These are phyloP conservation scores for Ibidorhyncha struthersii DNA, from an alignment of 2,113 vertebrate species.

Conservation along the genomic window DNA sequence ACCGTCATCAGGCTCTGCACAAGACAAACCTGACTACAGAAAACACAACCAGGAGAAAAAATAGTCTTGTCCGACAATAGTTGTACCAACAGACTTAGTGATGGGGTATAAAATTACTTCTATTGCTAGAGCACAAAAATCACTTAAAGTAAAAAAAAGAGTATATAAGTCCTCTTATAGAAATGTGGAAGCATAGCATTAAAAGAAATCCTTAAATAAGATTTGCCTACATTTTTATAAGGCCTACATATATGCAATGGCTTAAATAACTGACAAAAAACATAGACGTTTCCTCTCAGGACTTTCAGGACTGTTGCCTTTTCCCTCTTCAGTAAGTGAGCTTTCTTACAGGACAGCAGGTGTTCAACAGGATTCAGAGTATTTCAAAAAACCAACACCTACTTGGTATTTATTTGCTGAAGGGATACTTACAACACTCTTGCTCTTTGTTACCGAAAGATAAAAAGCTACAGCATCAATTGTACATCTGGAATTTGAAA, in stretches of 20 bases:
- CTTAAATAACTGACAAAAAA: neutral
- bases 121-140: neutral
- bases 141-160: neutral
- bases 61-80: neutral
- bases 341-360: neutral
- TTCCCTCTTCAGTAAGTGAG: neutral
- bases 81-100: neutral
- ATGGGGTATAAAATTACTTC: neutral
- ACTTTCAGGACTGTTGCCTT: neutral
- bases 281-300: neutral
- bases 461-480: neutral
- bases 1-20: neutral
- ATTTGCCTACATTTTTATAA: neutral
- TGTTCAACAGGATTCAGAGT: neutral
- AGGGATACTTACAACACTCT: neutral
- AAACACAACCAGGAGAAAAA: neutral
- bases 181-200: neutral
- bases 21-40: neutral
- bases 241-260: neutral
- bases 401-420: neutral
- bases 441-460: neutral
- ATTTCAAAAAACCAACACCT: neutral
- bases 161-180: neutral
- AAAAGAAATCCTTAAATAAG: neutral
- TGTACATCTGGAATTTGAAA: neutral